Evolutionary conservation across 2,797 vertebrate species (phyloP), one percentile per base, ranked within the genome.

Genomic region (Microchirus variegatus): DNA sequence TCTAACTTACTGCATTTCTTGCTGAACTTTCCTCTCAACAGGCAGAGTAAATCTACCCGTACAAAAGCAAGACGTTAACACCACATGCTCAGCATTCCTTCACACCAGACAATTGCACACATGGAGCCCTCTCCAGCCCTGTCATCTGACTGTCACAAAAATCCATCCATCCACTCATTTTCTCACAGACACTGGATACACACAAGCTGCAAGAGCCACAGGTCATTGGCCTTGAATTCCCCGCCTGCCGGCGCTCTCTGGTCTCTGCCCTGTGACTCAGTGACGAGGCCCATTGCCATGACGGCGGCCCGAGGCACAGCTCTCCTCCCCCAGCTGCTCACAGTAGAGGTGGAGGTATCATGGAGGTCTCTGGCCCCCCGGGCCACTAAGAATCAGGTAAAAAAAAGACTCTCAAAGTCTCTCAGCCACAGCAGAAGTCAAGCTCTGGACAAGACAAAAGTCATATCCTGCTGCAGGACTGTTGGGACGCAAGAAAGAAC

Each of bases 401-500:
- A 77, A 59, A 68, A 82, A 77, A 22, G 22, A 6, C 13, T 42
- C 73, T 75, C 70, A n/a, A n/a, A n/a, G 82, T 89, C 77, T 83
- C 76, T 73, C 49, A 56, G 77, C 57, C 67, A 11, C 68, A 70
- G 64, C 51, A 46, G 64, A 67, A 40, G 37, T 14, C 40, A 42
- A 15, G 6, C 13, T 42, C 26, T 13, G 42, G 73, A 91, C 90
- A 93, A 92, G 73, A 91, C 90, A 93, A 92, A 84, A 67, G 68
- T 40, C n/a, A 70, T 61, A 90, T 92, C 92, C 86, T 88, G 73
- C 69, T 42, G 47, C 36, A 36, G 50, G 77, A 51, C 42, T 53
- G 48, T 13, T 53, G 46, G 44, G 64, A 78, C 66, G 52, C 64
- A 46, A 45, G 59, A 70, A 62, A 13, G 19, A 72, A 53, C 26